These are phyloP conservation scores for Trachelus troglodyta DNA, from an alignment of 2,888 invertebrate species.

Conservation along the genomic window DNA sequence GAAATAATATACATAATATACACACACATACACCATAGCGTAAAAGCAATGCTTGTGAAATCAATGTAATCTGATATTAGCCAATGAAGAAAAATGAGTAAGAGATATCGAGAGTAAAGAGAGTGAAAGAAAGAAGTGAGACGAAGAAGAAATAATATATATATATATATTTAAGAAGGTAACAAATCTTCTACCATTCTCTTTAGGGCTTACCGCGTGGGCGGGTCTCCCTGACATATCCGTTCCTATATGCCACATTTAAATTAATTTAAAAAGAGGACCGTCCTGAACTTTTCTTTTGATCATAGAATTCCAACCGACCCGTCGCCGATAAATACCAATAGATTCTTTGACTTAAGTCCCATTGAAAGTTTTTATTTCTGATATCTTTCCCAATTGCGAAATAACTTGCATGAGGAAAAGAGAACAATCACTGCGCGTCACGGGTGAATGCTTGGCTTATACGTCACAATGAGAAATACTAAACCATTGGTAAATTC, in stretches of 20 bases:
- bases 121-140: no score
- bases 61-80: slow-evolving; percentile 38
- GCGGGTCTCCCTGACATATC: slow-evolving; percentile 1
- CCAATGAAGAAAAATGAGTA: slow-evolving; percentile 24
- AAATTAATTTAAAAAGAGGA: no score
- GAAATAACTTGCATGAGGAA: neutral
- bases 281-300: no score
- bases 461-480: neutral
- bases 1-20: slow-evolving; percentile 25
- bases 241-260: no score
- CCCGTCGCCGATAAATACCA: neutral
- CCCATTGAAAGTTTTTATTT: neutral
- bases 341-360: neutral
- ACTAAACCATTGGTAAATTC: neutral
- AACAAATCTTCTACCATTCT: slow-evolving; percentile 3
- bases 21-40: no score
- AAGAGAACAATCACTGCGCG: neutral
- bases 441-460: neutral
- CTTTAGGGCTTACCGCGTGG: neutral
- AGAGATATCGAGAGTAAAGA: slow-evolving; percentile 11
- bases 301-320: neutral
- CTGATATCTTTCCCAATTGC: neutral
- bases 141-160: no score
- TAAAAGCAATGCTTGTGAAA: slow-evolving; percentile 32
- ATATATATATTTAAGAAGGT: slow-evolving; percentile 30